Evolutionary conservation across 2,797 vertebrate species (phyloP), one percentile per base, ranked within the genome.

Genomic region (Diplodus sargus): DNA sequence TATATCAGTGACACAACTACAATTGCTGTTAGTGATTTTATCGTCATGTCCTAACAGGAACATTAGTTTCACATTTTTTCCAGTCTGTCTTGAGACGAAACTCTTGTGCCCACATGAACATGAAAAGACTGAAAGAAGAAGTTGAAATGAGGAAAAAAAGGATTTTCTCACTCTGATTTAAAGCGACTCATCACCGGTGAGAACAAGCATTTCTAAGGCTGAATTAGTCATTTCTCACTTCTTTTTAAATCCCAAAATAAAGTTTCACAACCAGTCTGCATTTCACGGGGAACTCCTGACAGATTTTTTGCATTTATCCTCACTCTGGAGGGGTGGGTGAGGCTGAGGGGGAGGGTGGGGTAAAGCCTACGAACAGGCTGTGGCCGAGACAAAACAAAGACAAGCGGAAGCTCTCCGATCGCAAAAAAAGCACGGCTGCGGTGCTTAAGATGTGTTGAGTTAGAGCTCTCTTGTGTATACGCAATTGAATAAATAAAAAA

Each of bases 371-470:
- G 8, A 34, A 42, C 69, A 42, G 11, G 30, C 16, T 16, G 30
- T 42, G 45, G 52, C 45, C 48, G 51, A 63, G 28, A 75, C 18
- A 18, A 75, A 12, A 53, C 63, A 47, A 30, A 67, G 48, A 52
- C 14, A 30, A 53, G 6, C 45, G 1, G 5, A 68, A 59, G 20
- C 5, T 39, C 18, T 64, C 25, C 18, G 1, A 49, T 14, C 49
- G 14, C 6, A 76, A 30, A 76, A 67, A 7, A 28, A 28, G 16
- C 17, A 3, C 47, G 17, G 43, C 43, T 34, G 34, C 9, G 34
- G 54, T 4, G 51, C 10, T 39, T 63, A 10, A 70, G 49, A 63
- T 64, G 16, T 58, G 72, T 39, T 23, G 34, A 34, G 34, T 34
- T 34, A 34, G 34, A 34, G 8, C 34, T 34, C 34, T 34, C 34